Evolutionary conservation across 2,888 invertebrate genomes (phyloP), one percentile per base, ranked within the genome.

Genomic region (Agriotes lineatus): DNA sequence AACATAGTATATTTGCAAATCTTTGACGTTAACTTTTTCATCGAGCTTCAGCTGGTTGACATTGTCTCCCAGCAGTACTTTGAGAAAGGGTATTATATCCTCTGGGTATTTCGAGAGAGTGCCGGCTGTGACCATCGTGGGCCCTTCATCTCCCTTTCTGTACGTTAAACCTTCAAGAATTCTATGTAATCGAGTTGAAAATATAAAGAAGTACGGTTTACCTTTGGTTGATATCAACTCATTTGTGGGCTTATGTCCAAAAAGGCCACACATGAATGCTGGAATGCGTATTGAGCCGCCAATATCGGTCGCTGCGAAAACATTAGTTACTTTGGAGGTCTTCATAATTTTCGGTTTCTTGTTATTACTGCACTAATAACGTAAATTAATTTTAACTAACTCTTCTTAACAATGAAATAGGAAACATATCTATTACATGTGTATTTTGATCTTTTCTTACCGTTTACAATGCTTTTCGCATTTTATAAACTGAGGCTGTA

Each of bases 221-320:
- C 82, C 94, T 86, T 77, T 78, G 1, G 80, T 82, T n/a, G 80
- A 76, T 14, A 83, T 81, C 12, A 85, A 69, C 77, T 83, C 81
- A 59, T 88, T 87, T 22, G 85, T 91, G 1, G 94, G 91, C 82
- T 96, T 95, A 79, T 94, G 91, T 0, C 94, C 96, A 84, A 91
- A 96, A 58, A 96, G 86, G 0, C 97, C 96, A 85, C 95, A 96
- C 86, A 91, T 96, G 82, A 93, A 95, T 0, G 93, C 90, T 0
- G 97, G 97, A 89, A 96, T 95, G 33, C 99, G 89, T 52, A 96
- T 94, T 2, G 97, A 97, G 0, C 99, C 99, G n/a, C 97, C 98
- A 77, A 99, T 97, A 82, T 99, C 99, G 0, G 93, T 93, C 20
- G 91, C 90, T 89, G 74, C 50, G 77, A 75, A 69, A 50, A 3